Evolutionary conservation across 2,888 invertebrate species (phyloP).

Genomic region (Elmis aenea): DNA sequence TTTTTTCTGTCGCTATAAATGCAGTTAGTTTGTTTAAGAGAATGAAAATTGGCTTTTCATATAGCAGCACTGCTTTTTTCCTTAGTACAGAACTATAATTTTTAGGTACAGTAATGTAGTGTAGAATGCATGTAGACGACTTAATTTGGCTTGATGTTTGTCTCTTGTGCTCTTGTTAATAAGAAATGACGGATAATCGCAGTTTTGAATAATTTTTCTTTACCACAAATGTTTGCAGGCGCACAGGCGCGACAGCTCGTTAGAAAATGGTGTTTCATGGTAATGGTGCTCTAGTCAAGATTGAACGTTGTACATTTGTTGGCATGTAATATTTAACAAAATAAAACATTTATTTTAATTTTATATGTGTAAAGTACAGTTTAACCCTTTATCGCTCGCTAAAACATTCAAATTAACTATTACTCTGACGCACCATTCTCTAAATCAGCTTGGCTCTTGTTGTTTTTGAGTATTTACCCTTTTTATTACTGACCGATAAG

Average conservation of each 20-base stretch:
- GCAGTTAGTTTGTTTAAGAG: no score
- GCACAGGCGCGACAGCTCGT: constrained; percentile 37
- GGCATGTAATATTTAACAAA: constrained; percentile 15
- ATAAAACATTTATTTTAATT: constrained; percentile 10
- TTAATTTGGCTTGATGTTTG: no score
- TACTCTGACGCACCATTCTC: constrained; percentile 35
- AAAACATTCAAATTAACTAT: no score
- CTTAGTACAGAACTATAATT: no score
- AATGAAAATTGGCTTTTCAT: no score
- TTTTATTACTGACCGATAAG: constrained; percentile 12
- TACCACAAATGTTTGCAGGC: constrained; percentile 32
- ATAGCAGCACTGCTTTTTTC: no score
- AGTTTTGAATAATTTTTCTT: no score
- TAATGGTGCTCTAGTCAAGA: constrained; percentile 15
- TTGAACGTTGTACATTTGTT: constrained; percentile 12
- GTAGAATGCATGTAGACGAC: no score
- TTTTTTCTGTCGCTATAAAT: no score
- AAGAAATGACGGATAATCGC: no score
- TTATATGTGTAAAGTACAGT: constrained; percentile 6
- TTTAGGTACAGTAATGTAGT: no score
- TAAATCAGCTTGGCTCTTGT: constrained; percentile 9
- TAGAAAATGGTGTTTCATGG: constrained; percentile 34
- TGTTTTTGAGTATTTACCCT: not conserved
- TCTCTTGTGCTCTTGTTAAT: no score
- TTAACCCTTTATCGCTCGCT: constrained; percentile 33